Evolutionary conservation across 2,888 invertebrate genomes (phyloP).

Genomic region (Andrena chrysosceles): DNA sequence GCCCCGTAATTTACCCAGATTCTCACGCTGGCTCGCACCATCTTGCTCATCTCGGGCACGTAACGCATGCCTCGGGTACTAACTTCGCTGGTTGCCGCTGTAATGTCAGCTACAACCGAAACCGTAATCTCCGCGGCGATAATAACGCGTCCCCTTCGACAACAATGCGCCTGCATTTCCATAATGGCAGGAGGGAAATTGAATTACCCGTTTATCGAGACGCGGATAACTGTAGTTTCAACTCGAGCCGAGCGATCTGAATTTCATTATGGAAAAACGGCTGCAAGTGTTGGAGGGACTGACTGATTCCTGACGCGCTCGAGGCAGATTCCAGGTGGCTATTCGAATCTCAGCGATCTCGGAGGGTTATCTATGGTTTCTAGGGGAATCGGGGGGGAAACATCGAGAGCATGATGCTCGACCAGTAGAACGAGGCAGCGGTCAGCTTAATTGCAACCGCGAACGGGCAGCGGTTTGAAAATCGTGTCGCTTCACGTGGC

Average conservation of each 20-base stretch:
- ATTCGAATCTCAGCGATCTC: slow-evolving; percentile 4
- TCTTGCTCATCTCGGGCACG: neutral
- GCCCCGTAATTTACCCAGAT: slow-evolving; percentile 45
- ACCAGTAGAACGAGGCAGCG: slow-evolving; percentile 62
- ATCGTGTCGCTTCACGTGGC: slow-evolving; percentile 51
- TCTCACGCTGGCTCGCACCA: slow-evolving; percentile 40
- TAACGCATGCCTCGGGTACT: slow-evolving; percentile 8
- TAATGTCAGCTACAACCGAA: slow-evolving; percentile 58
- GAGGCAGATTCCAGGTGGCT: neutral
- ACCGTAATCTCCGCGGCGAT: slow-evolving; percentile 61
- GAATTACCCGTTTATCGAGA: slow-evolving; percentile 13
- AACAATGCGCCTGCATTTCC: slow-evolving; percentile 3
- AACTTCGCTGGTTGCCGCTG: neutral
- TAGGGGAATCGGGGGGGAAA: slow-evolving; percentile 17
- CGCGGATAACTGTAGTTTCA: slow-evolving; percentile 20
- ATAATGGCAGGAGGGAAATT: slow-evolving; percentile 8
- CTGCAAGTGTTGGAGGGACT: neutral
- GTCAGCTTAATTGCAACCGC: slow-evolving; percentile 50
- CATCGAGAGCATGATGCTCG: slow-evolving; percentile 56
- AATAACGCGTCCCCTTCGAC: slow-evolving; percentile 12
- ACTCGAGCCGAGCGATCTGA: neutral
- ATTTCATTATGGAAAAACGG: slow-evolving; percentile 2
- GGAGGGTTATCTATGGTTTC: slow-evolving; percentile 22
- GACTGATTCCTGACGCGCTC: neutral
- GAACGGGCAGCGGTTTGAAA: slow-evolving; percentile 35